Evolutionary conservation across 2,113 vertebrate species (phyloP).

Genomic region (Microcebus murinus): DNA sequence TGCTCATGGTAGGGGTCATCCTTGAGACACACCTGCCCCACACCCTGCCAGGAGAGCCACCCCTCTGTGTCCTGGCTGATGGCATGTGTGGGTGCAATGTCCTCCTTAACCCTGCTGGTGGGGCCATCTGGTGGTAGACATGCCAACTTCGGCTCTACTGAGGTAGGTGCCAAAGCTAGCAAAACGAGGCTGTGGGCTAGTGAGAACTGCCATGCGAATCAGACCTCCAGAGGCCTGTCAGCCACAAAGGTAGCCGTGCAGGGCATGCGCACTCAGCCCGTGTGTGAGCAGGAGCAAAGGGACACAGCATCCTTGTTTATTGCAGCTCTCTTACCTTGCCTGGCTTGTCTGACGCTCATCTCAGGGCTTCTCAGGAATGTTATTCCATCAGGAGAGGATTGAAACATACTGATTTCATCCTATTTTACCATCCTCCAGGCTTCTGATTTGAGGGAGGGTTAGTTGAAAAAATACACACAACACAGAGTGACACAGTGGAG

Average conservation of each 20-base stretch:
- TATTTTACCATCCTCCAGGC: background rate
- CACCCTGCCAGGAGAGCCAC: background rate
- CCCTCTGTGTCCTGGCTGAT: background rate
- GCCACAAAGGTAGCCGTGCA: background rate
- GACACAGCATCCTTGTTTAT: background rate
- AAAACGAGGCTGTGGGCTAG: background rate
- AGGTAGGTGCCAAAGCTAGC: background rate
- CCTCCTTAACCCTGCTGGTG: background rate
- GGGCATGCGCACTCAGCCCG: background rate
- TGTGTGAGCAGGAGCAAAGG: background rate
- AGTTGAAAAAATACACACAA: slow-evolving; percentile 21
- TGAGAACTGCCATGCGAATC: background rate
- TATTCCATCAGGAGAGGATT: background rate
- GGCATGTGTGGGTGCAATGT: accelerated
- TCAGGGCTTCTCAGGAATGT: background rate
- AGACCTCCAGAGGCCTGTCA: background rate
- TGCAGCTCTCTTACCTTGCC: background rate
- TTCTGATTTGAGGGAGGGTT: background rate
- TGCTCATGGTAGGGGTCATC: background rate
- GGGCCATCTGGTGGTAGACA: background rate
- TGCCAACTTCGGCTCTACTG: background rate
- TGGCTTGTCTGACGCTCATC: background rate
- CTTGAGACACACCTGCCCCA: background rate
- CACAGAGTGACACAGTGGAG: background rate
- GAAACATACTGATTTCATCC: background rate